Evolutionary conservation across 2,888 invertebrate genomes (phyloP), one percentile per base, ranked within the genome.

Genomic region (Mesopsocus fuscifrons): DNA sequence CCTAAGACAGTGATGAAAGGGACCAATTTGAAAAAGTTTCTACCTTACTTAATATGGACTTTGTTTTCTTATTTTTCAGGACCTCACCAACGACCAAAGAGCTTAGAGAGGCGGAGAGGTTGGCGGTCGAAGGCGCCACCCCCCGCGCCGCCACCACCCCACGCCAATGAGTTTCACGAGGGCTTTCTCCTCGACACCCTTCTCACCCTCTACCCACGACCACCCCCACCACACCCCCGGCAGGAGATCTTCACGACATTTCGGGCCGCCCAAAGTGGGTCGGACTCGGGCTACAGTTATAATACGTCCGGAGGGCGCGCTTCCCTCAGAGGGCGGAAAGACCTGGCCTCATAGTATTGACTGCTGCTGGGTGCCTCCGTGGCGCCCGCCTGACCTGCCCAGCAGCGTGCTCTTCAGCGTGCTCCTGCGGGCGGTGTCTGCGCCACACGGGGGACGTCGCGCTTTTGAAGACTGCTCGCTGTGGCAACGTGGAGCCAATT

Each of bases 221-320:
- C 49, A 33, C 52, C 52, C 17, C 46, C 60, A 5, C 41, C 44
- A 1, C 41, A 42, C 46, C 48, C 51, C 23, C 52, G 53, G 54
- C 44, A 50, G 53, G 47, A 48, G 17, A 49, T 49, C 43, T 59
- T 45, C 56, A 59, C 51, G 53, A 60, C 50, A 53, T 60, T 38
- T 57, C 57, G 49, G 57, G 60, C 53, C 67, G 30, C 70, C 70
- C 2, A 72, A 72, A 53, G 72, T 73, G 83, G 83, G 22, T 83
- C 83, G 6, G 84, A 84, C 61, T 83, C 83, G 35, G 83, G 84
- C 8, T 84, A 84, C 61, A 84, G 83, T 59, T 82, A 84, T 60
- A 77, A 78, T 54, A 79, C 78, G 3, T 74, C 74, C 48, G 76
- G 76, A 2, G 72, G 73, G 2, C 61, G 72, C 42, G 69, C 69